phyloP scores from a whole-genome alignment of 2,113 vertebrate species.

The Speoplatyrhinus poulsoni region DNA sequence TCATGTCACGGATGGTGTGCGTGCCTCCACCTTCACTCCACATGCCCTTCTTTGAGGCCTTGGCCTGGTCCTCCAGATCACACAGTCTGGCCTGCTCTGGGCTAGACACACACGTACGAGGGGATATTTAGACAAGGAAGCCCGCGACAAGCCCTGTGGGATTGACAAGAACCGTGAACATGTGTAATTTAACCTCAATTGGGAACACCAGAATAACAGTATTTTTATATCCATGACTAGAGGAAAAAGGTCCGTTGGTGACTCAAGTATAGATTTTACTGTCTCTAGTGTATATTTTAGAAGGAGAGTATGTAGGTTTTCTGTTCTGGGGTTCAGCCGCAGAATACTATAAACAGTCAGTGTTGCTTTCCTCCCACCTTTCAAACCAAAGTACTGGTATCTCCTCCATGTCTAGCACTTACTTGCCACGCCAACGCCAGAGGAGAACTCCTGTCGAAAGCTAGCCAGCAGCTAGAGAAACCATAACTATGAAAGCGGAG shows the following conservation, averaged over 20 bases:
- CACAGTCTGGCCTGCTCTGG: conserved; percentile 91
- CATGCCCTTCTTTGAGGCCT: conserved; percentile 85
- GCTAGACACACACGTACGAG: conserved; percentile 61
- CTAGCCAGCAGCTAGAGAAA: neutral
- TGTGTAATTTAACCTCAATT: too few relatives aligned
- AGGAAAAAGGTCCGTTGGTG: too few relatives aligned
- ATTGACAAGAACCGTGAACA: too few relatives aligned
- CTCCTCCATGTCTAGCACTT: neutral
- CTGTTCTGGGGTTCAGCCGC: neutral
- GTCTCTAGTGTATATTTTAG: too few relatives aligned
- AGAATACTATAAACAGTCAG: neutral
- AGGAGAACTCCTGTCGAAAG: neutral
- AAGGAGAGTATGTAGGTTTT: neutral
- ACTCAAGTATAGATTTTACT: too few relatives aligned
- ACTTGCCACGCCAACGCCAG: neutral
- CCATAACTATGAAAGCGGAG: conserved; percentile 3
- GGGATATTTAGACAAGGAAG: neutral
- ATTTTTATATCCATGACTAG: too few relatives aligned
- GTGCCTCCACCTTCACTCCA: conserved; percentile 90
- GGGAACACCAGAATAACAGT: too few relatives aligned
- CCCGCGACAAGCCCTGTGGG: too few relatives aligned
- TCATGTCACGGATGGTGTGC: conserved; percentile 89
- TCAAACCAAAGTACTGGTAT: neutral
- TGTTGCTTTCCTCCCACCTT: neutral
- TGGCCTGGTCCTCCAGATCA: conserved; percentile 92